phyloP scores from a whole-genome alignment of 2,888 invertebrate genomes.

The Latrodectus elegans region DNA sequence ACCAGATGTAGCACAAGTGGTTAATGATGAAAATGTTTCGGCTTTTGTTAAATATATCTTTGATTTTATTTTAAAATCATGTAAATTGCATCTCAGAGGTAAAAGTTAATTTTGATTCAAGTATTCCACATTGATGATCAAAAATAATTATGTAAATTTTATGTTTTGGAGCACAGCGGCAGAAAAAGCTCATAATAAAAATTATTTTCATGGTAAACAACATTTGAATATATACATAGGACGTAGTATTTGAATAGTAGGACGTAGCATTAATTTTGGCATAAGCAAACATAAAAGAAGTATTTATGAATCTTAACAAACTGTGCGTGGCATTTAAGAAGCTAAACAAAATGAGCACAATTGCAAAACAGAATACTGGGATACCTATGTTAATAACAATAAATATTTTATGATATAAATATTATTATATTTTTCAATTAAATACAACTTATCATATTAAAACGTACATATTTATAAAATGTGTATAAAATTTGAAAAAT shows the following conservation, averaged over 20 bases:
- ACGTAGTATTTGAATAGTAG: background rate
- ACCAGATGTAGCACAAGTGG: too few species aligned
- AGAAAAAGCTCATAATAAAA: slow-evolving; percentile 33
- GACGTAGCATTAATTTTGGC: background rate
- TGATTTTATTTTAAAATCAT: too few species aligned
- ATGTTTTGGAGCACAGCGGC: slow-evolving; percentile 18
- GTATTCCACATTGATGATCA: background rate
- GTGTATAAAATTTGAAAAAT: too few species aligned
- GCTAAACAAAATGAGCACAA: background rate
- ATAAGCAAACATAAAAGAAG: background rate
- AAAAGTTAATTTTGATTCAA: background rate
- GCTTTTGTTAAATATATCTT: too few species aligned
- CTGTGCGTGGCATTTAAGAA: background rate
- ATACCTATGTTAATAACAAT: too few species aligned
- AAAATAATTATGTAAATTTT: background rate
- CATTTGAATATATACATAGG: background rate
- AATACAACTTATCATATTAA: too few species aligned
- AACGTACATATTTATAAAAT: too few species aligned
- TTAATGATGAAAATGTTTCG: too few species aligned
- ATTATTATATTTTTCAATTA: too few species aligned
- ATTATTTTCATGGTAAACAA: background rate
- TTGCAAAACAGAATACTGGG: too few species aligned
- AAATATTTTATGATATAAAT: too few species aligned
- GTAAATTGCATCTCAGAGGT: background rate
- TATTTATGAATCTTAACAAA: background rate